A percentile compares a stretch with the other conserved stretches of the same genome.
Evolutionary conservation across 2,113 vertebrate genomes (phyloP).

Genomic region (Gymnogyps californianus): DNA sequence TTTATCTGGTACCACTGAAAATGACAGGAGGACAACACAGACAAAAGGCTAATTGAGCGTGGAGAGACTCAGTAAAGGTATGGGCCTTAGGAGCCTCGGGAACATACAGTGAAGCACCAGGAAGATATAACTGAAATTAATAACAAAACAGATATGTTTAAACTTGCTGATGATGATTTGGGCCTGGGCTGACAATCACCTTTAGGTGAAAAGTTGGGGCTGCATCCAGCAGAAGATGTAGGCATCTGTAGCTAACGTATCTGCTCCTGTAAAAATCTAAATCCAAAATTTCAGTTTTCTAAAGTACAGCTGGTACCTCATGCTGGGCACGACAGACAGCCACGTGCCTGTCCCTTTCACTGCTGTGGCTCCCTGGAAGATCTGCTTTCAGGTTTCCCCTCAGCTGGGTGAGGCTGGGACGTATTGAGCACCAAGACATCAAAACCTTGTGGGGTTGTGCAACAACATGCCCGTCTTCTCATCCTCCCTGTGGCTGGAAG

Average conservation of each 20-base stretch:
- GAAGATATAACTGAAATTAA: neutral
- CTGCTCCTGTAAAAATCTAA: neutral
- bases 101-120: neutral
- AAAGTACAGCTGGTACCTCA: neutral
- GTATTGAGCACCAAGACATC: rapidly evolving
- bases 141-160: rapidly evolving
- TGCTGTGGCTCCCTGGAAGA: neutral
- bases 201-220: neutral
- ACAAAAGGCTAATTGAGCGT: neutral
- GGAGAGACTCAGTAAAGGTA: neutral
- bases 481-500: neutral
- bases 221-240: neutral
- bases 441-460: rapidly evolving
- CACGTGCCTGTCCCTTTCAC: rapidly evolving
- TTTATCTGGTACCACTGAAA: neutral
- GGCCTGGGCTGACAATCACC: neutral
- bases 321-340: neutral
- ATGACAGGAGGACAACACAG: neutral
- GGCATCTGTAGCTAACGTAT: neutral
- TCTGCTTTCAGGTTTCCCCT: neutral
- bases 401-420: neutral
- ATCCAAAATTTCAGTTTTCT: neutral
- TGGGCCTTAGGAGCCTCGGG: neutral
- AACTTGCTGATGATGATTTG: neutral
- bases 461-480: neutral